Conservation (phyloP, 2,113 vertebrate species). For the Myrmecobius fasciatus region DNA sequence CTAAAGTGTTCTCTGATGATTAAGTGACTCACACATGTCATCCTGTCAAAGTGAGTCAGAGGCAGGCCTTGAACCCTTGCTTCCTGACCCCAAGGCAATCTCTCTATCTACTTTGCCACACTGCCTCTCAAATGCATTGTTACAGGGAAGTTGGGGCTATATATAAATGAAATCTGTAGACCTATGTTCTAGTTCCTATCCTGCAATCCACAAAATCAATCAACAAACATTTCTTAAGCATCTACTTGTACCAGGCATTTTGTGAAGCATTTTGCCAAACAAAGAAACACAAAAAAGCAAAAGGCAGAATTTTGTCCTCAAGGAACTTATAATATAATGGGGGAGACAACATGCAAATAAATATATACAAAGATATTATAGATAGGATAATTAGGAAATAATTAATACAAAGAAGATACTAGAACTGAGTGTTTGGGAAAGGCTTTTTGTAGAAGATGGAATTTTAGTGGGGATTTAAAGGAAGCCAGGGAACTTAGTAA, state of each 20-base stretch:
- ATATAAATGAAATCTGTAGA: not conserved
- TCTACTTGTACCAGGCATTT: not conserved
- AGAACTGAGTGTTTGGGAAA: not conserved
- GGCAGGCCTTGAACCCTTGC: not conserved
- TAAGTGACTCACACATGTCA: not conserved
- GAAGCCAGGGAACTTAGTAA: not conserved
- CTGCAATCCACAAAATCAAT: not conserved
- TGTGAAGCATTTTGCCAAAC: not conserved
- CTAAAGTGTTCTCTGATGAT: conserved; percentile 13
- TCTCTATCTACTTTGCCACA: not conserved
- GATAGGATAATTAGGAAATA: not conserved
- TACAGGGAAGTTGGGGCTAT: not conserved
- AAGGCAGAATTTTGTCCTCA: not conserved
- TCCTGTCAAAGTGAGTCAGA: not conserved
- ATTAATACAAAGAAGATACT: not conserved
- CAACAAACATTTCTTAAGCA: not conserved
- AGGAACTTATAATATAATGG: not conserved
- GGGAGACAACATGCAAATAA: not conserved
- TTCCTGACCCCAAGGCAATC: not conserved
- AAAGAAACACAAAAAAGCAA: not conserved
- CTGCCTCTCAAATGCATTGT: not conserved
- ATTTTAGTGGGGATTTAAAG: not conserved
- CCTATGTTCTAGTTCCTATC: not conserved
- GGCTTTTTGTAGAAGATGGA: not conserved
- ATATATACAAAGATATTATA: not conserved